A percentile compares a stretch with the other conserved stretches of the same genome.
These are phyloP conservation scores for Nannospalax galili DNA, from an alignment of 2,113 vertebrate genomes.

Conservation along the genomic window DNA sequence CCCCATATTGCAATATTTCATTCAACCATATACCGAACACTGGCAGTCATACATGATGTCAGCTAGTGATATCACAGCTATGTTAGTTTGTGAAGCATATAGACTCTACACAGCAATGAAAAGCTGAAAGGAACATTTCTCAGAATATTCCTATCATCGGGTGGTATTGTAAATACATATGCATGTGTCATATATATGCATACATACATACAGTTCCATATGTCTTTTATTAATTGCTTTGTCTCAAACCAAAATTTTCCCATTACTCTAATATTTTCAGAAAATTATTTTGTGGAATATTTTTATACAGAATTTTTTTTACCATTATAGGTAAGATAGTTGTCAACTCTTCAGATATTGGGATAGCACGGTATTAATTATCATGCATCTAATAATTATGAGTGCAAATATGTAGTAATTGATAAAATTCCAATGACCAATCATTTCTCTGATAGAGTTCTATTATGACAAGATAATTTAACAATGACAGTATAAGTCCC, in stretches of 20 bases:
- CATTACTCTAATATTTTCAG: background rate
- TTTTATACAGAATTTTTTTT: background rate
- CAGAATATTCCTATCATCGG: background rate
- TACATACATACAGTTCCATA: no score
- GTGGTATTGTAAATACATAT: background rate
- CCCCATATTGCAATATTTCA: background rate
- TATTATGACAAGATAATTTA: conserved; percentile 8
- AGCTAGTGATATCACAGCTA: background rate
- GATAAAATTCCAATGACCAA: background rate
- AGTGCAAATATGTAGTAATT: conserved; percentile 16
- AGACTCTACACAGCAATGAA: no score
- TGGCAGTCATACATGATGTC: no score
- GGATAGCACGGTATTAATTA: background rate
- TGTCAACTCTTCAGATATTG: background rate
- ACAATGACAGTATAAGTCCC: background rate
- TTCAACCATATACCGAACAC: background rate
- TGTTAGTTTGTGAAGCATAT: no score
- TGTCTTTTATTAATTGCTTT: no score
- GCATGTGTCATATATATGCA: no score
- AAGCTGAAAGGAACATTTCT: background rate
- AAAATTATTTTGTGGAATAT: background rate
- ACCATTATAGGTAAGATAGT: background rate
- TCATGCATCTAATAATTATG: no score
- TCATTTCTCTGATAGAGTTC: background rate
- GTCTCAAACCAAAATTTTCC: background rate